phyloP scores from a whole-genome alignment of 2,113 vertebrate species.

The Puma concolor region DNA sequence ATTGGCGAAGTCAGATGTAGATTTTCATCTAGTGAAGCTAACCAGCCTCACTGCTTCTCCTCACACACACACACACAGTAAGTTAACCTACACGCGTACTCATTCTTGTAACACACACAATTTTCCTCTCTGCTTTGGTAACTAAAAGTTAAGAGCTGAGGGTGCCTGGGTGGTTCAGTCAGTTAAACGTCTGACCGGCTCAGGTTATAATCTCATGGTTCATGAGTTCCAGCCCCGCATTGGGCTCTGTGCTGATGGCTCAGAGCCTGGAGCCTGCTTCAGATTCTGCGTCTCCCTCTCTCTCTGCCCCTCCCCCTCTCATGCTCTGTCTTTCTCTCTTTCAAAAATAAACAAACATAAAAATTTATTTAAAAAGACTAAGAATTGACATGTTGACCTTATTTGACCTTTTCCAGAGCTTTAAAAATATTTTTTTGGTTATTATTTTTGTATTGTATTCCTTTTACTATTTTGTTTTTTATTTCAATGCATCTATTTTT shows the following conservation, averaged over 20 bases:
- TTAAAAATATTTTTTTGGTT: background rate
- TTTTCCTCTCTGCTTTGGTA: slow-evolving; percentile 24
- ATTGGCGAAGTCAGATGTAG: background rate
- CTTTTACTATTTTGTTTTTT: slow-evolving; percentile 33
- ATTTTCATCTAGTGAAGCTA: background rate
- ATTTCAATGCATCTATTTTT: background rate
- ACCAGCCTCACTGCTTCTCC: background rate
- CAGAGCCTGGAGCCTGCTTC: too few relatives aligned
- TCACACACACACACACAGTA: background rate
- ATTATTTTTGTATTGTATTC: background rate
- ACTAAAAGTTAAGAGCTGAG: background rate
- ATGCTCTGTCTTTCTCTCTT: too few relatives aligned
- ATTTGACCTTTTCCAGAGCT: background rate
- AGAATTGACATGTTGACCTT: background rate
- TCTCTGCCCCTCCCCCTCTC: too few relatives aligned
- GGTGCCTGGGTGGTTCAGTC: too few relatives aligned
- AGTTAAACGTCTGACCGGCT: too few relatives aligned
- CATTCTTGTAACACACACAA: background rate
- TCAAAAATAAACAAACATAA: too few relatives aligned
- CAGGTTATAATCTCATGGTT: too few relatives aligned
- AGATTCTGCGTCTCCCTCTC: too few relatives aligned
- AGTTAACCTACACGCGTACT: background rate
- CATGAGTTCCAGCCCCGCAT: too few relatives aligned
- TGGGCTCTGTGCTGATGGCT: too few relatives aligned
- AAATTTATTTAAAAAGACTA: background rate